phyloP scores from a whole-genome alignment of 2,113 vertebrate genomes.

The Melanerpes formicivorus region DNA sequence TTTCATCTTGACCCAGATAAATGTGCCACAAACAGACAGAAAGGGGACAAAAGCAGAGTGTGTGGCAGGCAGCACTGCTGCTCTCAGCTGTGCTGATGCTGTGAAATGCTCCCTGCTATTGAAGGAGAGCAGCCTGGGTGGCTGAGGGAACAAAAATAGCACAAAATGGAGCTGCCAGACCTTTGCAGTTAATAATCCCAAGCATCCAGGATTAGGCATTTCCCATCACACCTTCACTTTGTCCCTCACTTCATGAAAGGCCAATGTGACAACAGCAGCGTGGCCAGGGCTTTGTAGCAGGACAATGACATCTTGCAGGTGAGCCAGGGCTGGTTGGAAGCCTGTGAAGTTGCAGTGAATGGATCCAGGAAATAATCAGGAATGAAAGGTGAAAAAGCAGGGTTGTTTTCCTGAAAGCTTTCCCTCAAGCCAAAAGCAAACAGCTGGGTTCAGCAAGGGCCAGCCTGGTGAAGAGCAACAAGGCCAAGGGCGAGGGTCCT shows the following conservation, averaged over 20 bases:
- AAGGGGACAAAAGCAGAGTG: background rate
- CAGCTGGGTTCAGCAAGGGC: background rate
- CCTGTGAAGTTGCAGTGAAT: background rate
- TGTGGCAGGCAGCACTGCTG: background rate
- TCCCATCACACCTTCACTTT: slow-evolving; percentile 13
- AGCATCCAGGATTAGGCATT: background rate
- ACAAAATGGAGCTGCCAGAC: background rate
- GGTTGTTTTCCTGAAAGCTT: background rate
- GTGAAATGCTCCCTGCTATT: background rate
- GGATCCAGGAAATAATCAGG: background rate
- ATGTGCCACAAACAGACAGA: background rate
- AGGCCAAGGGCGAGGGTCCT: too few relatives aligned
- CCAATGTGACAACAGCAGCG: background rate
- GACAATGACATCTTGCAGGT: background rate
- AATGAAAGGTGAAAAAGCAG: background rate
- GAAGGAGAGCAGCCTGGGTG: slow-evolving; percentile 1
- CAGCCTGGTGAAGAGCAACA: too few relatives aligned
- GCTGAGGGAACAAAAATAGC: slow-evolving; percentile 40
- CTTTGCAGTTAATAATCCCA: slow-evolving; percentile 33
- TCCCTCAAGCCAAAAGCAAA: background rate
- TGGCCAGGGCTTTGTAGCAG: background rate
- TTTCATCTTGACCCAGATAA: background rate
- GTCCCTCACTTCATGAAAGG: slow-evolving; percentile 11
- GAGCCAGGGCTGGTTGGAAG: background rate
- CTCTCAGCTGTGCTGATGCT: background rate